Evolutionary conservation across 2,797 vertebrate genomes (phyloP).

Genomic region (Falco berigora): DNA sequence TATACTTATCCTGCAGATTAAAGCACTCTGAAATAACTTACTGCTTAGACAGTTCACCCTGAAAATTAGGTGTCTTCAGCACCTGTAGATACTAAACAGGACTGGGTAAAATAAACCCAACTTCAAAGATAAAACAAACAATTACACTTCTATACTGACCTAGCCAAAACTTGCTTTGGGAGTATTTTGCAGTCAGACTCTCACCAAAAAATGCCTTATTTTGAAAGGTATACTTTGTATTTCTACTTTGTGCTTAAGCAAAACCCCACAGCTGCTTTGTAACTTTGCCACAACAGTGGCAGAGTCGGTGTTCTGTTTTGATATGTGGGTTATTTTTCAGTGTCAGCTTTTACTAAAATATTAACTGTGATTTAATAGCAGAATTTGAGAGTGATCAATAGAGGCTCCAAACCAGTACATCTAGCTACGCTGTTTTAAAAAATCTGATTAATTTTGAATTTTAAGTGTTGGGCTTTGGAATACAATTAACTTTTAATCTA

Average conservation of each 20-base stretch:
- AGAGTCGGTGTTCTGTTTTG: background rate
- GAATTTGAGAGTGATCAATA: background rate
- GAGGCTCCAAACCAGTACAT: background rate
- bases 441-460: background rate
- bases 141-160: background rate
- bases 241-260: background rate
- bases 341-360: background rate
- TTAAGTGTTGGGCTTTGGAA: background rate
- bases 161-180: background rate
- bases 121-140: background rate
- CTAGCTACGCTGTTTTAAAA: background rate
- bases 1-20: background rate
- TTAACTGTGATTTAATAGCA: background rate
- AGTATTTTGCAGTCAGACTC: background rate
- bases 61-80: background rate
- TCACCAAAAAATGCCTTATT: background rate
- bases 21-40: background rate
- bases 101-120: background rate
- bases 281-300: rapidly evolving
- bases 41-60: background rate
- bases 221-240: background rate
- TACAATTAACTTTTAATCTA: background rate
- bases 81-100: background rate
- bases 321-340: background rate
- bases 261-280: background rate